Evolutionary conservation across 2,888 invertebrate genomes (phyloP).

Genomic region (Adela reaumurella): DNA sequence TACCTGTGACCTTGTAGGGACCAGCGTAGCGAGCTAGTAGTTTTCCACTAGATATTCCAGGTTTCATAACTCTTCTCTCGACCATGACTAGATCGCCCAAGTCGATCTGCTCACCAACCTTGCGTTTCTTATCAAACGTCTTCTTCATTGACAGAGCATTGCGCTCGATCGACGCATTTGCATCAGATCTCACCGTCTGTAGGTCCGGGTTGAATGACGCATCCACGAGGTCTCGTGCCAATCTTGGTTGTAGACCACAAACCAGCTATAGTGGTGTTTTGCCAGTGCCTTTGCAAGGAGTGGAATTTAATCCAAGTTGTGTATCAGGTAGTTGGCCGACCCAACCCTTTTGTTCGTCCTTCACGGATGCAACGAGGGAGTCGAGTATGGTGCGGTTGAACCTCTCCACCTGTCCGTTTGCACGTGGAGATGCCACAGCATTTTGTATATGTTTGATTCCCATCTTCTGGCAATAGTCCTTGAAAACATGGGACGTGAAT

Average conservation of each 20-base stretch:
- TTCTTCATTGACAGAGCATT: neutral
- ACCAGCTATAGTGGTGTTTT: neutral
- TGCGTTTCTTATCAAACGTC: neutral
- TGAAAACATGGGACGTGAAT: constrained; percentile 17
- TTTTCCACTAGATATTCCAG: neutral
- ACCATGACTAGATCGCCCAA: neutral
- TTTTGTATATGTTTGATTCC: constrained; percentile 15
- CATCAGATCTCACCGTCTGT: neutral
- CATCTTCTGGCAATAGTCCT: constrained; percentile 11
- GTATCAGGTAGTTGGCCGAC: neutral
- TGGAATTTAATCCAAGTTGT: neutral
- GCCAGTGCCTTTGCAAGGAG: neutral
- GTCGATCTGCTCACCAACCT: neutral
- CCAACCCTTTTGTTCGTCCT: neutral
- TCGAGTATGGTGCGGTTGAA: neutral
- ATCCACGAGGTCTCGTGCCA: neutral
- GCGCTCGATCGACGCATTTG: neutral
- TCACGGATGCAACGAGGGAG: neutral
- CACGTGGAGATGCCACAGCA: constrained; percentile 10
- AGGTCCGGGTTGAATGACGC: neutral
- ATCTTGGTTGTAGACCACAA: neutral
- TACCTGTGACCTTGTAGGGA: neutral
- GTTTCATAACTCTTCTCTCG: neutral
- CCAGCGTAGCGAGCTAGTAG: neutral
- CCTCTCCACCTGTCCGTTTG: constrained; percentile 13